Base-by-base conservation (phyloP, 2,113 vertebrate species). In the Noturus placidus region DNA sequence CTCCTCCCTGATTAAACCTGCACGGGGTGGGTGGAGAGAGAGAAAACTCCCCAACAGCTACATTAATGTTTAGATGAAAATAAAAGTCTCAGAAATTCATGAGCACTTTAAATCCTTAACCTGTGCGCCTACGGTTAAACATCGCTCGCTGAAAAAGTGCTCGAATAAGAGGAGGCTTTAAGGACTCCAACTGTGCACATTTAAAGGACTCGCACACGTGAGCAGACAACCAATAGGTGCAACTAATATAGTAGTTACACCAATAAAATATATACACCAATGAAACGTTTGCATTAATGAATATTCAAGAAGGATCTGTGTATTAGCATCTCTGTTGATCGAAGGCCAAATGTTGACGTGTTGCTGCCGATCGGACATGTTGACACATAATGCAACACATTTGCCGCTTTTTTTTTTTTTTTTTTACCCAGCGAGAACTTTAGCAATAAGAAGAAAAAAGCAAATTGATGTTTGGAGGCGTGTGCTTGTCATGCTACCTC, bases 281-380 rank as follows among this genome's bases (percentile, higher is more conserved):
- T 86, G 61, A 86, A 42, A 52, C 20, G 25, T 25, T 17, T 87
- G 77, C 81, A 65, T 1, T 54, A 46, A 93, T 94, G 91, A 95
- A 93, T 94, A 95, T 93, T 92, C 91, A 94, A 92, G 85, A 91
- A 87, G 17, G 89, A 83, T 76, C 61, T 35, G 77, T 11, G 19
- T 20, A 88, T 84, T 87, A 59, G 80, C 67, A 78, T 84, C 74
- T 67, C 87, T 56, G 65, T 82, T 42, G 78, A 63, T 42, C 70
- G 57, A 52, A 77, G 82, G 63, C 84, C 19, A 22, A 33, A 8
- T 76, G 30, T 87, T 84, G 86, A 88, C 63, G 78, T 86, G 87
- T 83, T 10, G 7, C 61, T 57, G 87, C 57, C 59, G 54, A 56
- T 88, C 81, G 57, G 89, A 91, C 82, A 76, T 30, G 79, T 30